These are phyloP conservation scores for Patiria miniata DNA, from an alignment of 35 echinoderm and acorn worm species.

Conservation along the genomic window DNA sequence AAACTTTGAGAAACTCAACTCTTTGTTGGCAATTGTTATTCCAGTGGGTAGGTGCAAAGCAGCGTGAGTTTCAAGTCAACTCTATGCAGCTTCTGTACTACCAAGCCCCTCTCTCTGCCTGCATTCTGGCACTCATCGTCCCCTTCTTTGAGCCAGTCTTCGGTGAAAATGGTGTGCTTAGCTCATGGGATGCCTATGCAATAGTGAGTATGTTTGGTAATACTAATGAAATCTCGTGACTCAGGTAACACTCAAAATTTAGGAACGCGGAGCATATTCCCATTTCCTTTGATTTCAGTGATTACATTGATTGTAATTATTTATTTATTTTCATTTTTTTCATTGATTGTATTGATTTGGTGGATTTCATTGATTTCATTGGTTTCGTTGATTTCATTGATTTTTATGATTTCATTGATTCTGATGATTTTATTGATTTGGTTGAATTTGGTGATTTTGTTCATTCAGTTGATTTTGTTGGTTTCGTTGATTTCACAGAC, in stretches of 20 bases:
- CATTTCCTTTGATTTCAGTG: background rate
- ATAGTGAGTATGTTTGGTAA: constrained; percentile 53
- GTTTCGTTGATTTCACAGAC: too few species aligned
- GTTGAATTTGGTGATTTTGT: too few species aligned
- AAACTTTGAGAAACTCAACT: too few species aligned
- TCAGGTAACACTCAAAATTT: background rate
- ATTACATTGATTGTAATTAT: too few species aligned
- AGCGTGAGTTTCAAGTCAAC: constrained; percentile 90
- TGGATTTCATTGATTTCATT: too few species aligned
- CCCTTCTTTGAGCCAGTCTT: constrained; percentile 80
- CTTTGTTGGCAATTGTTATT: background rate
- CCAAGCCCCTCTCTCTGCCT: constrained; percentile 86
- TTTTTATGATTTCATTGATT: too few species aligned
- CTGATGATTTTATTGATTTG: too few species aligned
- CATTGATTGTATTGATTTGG: too few species aligned
- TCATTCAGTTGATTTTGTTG: too few species aligned
- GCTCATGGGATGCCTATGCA: constrained; percentile 49
- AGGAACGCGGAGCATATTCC: background rate
- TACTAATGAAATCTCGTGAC: too few species aligned
- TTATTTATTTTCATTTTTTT: too few species aligned
- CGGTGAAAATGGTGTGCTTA: constrained; percentile 53
- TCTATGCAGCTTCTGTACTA: constrained; percentile 97
- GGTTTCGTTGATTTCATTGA: too few species aligned
- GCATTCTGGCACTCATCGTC: constrained; percentile 52
- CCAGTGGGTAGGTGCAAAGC: constrained; percentile 91